phyloP scores from a whole-genome alignment of 2,888 invertebrate genomes.

The Caenorhabditis panamensis region DNA sequence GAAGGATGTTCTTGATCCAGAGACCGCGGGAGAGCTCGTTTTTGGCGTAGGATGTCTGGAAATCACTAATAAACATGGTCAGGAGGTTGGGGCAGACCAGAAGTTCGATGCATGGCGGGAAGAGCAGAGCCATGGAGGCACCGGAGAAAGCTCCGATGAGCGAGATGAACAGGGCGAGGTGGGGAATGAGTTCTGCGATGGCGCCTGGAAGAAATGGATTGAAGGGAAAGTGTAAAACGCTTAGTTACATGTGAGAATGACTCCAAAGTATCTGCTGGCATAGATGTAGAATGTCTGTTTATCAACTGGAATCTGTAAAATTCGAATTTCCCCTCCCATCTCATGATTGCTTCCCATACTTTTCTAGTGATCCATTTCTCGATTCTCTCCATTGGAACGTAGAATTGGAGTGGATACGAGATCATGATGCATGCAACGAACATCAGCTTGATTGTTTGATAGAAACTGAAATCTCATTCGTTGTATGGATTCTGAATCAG shows the following conservation, averaged over 20 bases:
- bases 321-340: not conserved
- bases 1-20: conserved; percentile 70
- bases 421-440: conserved; percentile 86
- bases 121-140: conserved; percentile 89
- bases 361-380: conserved; percentile 79
- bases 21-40: conserved; percentile 65
- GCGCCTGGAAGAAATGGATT: conserved; percentile 85
- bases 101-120: conserved; percentile 79
- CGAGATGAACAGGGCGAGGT: conserved; percentile 90
- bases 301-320: not conserved
- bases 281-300: conserved; percentile 86
- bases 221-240: not conserved
- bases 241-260: conserved; percentile 90
- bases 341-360: too few relatives aligned
- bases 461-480: conserved; percentile 64
- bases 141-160: conserved; percentile 92
- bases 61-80: not conserved
- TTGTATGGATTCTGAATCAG: not conserved
- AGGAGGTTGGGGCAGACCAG: conserved; percentile 71
- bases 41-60: conserved; percentile 43
- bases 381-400: conserved; percentile 92
- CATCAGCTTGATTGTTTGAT: conserved; percentile 78
- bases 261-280: conserved; percentile 86
- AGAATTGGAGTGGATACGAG: conserved; percentile 90
- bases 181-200: conserved; percentile 89